Evolutionary conservation across 2,888 invertebrate genomes (phyloP).

Genomic region (Nephrotoma appendiculata): DNA sequence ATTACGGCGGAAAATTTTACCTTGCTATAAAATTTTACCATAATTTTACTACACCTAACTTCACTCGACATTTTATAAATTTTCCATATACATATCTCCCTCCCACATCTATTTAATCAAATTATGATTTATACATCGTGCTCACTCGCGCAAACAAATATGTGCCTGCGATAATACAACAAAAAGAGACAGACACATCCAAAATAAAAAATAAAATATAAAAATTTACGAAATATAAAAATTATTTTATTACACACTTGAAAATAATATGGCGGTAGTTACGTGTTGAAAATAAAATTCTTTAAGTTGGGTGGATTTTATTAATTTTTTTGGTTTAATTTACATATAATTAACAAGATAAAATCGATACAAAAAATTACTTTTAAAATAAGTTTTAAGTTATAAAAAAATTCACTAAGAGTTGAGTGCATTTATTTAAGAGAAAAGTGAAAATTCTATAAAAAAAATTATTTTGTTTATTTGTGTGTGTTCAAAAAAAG

Average conservation of each 20-base stretch:
- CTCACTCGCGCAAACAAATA: not conserved
- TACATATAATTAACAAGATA: not conserved
- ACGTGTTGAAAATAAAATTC: conserved; percentile 2
- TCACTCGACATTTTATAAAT: not conserved
- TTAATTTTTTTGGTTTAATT: not conserved
- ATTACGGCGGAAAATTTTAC: too few species aligned
- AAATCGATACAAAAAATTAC: not conserved
- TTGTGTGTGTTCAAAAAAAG: not conserved
- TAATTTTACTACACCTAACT: not conserved
- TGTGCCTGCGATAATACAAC: not conserved
- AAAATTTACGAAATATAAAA: not conserved
- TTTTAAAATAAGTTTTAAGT: not conserved
- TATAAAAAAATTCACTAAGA: not conserved
- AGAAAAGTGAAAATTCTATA: not conserved
- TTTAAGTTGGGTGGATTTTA: conserved; percentile 2
- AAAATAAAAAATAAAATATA: not conserved
- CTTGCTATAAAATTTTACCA: not conserved
- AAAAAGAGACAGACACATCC: not conserved
- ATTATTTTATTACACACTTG: not conserved
- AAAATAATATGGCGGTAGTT: conserved; percentile 5
- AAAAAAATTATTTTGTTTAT: not conserved
- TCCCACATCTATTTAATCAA: not conserved
- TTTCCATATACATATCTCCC: not conserved
- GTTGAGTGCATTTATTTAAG: not conserved
- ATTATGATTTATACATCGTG: not conserved